Evolutionary conservation across 2,888 invertebrate species (phyloP), one percentile per base, ranked within the genome.

Genomic region (Disparrhopalites patrizii): DNA sequence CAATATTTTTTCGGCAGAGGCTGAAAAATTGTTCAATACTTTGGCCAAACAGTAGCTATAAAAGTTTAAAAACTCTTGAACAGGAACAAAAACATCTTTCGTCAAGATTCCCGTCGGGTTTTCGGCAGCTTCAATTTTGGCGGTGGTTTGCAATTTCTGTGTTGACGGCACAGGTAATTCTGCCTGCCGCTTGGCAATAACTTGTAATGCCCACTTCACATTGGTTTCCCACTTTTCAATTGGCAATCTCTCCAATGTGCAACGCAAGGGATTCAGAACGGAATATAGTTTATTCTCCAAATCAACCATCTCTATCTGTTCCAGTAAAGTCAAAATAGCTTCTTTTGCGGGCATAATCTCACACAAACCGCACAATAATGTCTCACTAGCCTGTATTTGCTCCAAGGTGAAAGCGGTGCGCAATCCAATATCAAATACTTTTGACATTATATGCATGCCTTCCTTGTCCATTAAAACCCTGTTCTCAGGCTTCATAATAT

Each of bases 291-390:
- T 62, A 27, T 27, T 40, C 10, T 52, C 52, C 4, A 52, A 18
- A 25, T 20, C 33, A 4, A 52, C 33, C 18, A 86, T 87, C 61
- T 90, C 30, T 36, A 61, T 43, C 23, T 68, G 60, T 28, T 68
- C 68, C 23, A 65, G 47, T 28, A 65, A 25, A 5, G 65, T 28
- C 18, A 65, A 18, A 13, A 68, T n/a, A 25, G 73, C 64, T 57
- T 69, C 67, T 50, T 71, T 73, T 10, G 72, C 68, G 43, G 60
- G 68, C 43, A 69, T 63, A 20, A 51, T 54, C 3, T 56, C 15
- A 0, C 67, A 68, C 27, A 73, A 65, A 33, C 70, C 62, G 52
- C 57, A 55, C 8, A 73, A 47, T 25, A 64, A 58, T 4, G 66
- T 61, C 40, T 61, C 43, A 38, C 69, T 68, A 15, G 65, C 47